These are phyloP conservation scores for Carcharodon carcharias DNA, from an alignment of 2,797 vertebrate species.

Conservation along the genomic window DNA sequence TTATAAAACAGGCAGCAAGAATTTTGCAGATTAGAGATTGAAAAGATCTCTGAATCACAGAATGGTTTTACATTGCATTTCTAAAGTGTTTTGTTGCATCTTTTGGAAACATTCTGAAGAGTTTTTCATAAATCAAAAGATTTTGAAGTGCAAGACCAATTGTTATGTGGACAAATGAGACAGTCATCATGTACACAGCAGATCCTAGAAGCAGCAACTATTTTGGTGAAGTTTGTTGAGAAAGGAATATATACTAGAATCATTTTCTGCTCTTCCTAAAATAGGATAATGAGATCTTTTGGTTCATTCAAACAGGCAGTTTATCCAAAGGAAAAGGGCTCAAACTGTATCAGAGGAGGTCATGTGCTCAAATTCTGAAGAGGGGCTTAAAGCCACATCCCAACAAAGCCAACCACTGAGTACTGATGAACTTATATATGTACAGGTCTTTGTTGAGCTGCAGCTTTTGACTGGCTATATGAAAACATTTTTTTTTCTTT, in stretches of 20 bases:
- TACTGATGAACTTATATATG: background rate
- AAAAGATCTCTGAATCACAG: background rate
- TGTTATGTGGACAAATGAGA: background rate
- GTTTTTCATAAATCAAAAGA: background rate
- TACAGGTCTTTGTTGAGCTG: background rate
- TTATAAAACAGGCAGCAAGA: background rate
- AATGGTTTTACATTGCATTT: background rate
- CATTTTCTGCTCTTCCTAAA: background rate
- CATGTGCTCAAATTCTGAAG: constrained; percentile 28
- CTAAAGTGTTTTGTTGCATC: background rate
- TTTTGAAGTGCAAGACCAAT: background rate
- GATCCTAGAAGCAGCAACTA: background rate
- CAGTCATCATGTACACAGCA: background rate
- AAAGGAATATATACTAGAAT: background rate
- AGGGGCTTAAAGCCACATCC: background rate
- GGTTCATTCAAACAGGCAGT: background rate
- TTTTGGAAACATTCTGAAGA: background rate
- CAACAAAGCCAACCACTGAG: background rate
- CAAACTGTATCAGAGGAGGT: background rate
- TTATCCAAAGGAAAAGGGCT: background rate
- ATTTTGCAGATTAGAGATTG: background rate
- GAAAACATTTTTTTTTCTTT: background rate
- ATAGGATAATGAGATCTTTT: background rate
- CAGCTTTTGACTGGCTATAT: background rate
- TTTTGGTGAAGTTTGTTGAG: background rate